Conservation (phyloP, 2,888 invertebrate species). For the Dyspetes luteomarginatus region DNA sequence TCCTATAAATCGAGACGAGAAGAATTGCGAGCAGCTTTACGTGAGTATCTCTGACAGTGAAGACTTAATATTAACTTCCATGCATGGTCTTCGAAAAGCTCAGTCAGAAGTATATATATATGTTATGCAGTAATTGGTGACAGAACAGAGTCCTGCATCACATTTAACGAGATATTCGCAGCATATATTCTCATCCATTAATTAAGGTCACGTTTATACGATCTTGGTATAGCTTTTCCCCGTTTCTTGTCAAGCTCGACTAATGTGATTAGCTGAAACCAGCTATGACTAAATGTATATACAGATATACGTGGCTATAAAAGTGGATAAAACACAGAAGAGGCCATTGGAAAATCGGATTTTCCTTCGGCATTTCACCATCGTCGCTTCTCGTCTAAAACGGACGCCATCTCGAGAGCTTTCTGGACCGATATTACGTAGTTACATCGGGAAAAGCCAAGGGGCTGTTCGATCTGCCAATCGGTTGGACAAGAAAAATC, state of each 20-base stretch:
- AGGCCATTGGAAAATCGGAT: constrained; percentile 51
- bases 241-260: neutral
- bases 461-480: constrained; percentile 57
- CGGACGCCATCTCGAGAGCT: constrained; percentile 38
- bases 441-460: constrained; percentile 25
- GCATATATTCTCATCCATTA: neutral
- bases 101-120: no score
- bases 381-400: constrained; percentile 28
- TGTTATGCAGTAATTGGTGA: no score
- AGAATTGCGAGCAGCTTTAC: neutral
- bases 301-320: neutral
- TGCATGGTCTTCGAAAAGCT: no score
- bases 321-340: neutral
- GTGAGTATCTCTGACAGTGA: no score
- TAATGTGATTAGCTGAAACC: constrained; percentile 21
- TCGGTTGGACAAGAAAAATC: constrained; percentile 50
- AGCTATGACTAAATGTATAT: neutral
- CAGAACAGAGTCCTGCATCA: no score
- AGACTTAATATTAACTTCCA: no score
- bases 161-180: neutral
- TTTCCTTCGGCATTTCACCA: constrained; percentile 33
- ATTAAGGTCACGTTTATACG: neutral
- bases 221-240: neutral
- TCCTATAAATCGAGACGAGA: neutral
- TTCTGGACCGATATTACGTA: constrained; percentile 9